Conservation (phyloP, 2,113 vertebrate species). For the Sitta europaea region DNA sequence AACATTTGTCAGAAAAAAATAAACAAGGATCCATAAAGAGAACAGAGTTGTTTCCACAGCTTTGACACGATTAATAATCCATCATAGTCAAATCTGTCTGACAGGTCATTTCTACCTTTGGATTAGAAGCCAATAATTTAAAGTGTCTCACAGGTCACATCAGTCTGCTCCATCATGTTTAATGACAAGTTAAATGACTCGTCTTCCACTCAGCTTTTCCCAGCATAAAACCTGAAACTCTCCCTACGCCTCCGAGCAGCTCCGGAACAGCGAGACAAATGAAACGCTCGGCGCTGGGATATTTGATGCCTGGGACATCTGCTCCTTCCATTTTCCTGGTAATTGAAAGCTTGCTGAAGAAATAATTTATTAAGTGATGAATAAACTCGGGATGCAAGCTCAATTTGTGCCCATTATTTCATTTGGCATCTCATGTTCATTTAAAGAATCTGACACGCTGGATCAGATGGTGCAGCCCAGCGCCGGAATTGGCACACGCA, state of each 20-base stretch:
- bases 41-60: not conserved
- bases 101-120: slow-evolving; percentile 33
- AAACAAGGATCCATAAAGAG: not conserved
- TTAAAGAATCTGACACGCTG: not conserved
- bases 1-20: not conserved
- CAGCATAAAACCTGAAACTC: not conserved
- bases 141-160: slow-evolving; percentile 7
- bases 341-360: slow-evolving; percentile 37
- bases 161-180: slow-evolving; percentile 20
- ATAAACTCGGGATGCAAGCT: slow-evolving; percentile 38
- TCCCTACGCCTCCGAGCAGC: not conserved
- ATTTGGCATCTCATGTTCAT: slow-evolving; percentile 32
- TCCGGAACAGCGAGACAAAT: not conserved
- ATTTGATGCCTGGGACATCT: not conserved
- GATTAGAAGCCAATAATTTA: not conserved
- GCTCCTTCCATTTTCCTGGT: slow-evolving; percentile 30
- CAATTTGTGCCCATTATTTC: slow-evolving; percentile 47
- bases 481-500: not conserved
- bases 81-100: not conserved
- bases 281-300: not conserved
- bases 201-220: not conserved
- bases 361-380: slow-evolving; percentile 51
- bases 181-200: slow-evolving; percentile 39
- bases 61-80: not conserved
- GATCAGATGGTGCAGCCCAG: not conserved